phyloP scores from a whole-genome alignment of 2,113 vertebrate genomes.

The Pantherophis guttatus region DNA sequence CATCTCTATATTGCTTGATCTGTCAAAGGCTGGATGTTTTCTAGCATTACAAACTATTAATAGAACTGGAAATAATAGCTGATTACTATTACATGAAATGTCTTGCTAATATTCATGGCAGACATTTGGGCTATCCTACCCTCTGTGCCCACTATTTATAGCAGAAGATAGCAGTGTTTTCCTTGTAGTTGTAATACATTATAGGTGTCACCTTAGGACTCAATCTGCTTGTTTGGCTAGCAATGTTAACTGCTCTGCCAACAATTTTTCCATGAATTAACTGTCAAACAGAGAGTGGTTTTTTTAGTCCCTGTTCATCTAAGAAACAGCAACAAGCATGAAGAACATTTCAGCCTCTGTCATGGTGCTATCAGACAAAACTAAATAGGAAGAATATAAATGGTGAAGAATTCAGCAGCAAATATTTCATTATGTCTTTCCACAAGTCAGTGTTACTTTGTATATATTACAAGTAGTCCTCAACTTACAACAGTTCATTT shows the following conservation, averaged over 20 bases:
- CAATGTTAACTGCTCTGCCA: neutral
- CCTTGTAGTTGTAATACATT: neutral
- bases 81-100: neutral
- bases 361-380: neutral
- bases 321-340: neutral
- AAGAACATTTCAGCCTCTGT: neutral
- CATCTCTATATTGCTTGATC: constrained; percentile 42
- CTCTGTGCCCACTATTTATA: constrained; percentile 26
- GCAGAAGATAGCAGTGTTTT: neutral
- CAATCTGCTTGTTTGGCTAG: constrained; percentile 8
- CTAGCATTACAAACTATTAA: neutral
- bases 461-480: too few species aligned
- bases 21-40: neutral
- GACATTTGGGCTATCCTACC: neutral
- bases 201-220: constrained; percentile 1
- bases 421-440: neutral
- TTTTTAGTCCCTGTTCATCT: neutral
- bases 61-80: neutral
- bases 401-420: neutral
- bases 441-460: neutral
- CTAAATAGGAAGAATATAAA: neutral
- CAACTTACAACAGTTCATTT: too few species aligned
- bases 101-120: constrained; percentile 10
- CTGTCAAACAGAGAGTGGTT: neutral
- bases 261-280: neutral